These are phyloP conservation scores for Panulirus ornatus DNA, from an alignment of 1,140 invertebrate genomes.

Conservation along the genomic window DNA sequence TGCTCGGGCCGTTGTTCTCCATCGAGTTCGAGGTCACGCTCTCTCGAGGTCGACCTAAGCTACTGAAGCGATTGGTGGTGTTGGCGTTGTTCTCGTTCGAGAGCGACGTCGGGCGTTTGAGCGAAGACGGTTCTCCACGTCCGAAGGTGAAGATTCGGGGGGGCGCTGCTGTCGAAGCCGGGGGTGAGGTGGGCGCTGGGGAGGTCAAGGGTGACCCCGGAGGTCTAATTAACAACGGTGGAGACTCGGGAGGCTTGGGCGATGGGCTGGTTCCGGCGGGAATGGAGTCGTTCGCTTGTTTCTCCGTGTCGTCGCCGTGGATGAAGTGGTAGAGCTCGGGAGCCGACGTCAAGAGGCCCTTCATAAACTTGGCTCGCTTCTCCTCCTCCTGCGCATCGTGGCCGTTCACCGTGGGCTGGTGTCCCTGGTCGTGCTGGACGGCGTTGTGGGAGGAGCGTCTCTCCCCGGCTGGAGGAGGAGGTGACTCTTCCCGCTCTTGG, in stretches of 20 bases:
- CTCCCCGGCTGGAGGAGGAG: not conserved
- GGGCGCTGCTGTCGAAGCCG: constrained; percentile 39
- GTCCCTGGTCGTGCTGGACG: not conserved
- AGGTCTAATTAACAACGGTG: constrained; percentile 64
- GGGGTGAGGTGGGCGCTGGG: constrained; percentile 40
- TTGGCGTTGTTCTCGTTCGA: constrained; percentile 60
- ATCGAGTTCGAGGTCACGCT: constrained; percentile 22
- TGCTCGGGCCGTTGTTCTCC: constrained; percentile 43
- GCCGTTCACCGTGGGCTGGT: not conserved
- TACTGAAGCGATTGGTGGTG: constrained; percentile 47
- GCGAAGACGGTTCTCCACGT: constrained; percentile 54
- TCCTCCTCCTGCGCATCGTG: constrained; percentile 77
- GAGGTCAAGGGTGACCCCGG: constrained; percentile 62
- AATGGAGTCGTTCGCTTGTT: not conserved
- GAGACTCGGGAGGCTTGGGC: constrained; percentile 54
- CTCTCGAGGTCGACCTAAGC: constrained; percentile 52
- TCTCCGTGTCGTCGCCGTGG: constrained; percentile 82
- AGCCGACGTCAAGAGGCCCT: constrained; percentile 85
- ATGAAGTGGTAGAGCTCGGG: constrained; percentile 86
- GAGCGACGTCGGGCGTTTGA: constrained; percentile 58
- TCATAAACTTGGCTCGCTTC: constrained; percentile 85
- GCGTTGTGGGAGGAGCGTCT: not conserved
- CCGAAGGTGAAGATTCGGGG: constrained; percentile 73
- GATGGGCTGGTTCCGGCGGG: constrained; percentile 19
- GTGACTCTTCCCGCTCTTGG: constrained; percentile 22